Conservation (phyloP, 2,113 vertebrate genomes). For the Aspiorhynchus laticeps region DNA sequence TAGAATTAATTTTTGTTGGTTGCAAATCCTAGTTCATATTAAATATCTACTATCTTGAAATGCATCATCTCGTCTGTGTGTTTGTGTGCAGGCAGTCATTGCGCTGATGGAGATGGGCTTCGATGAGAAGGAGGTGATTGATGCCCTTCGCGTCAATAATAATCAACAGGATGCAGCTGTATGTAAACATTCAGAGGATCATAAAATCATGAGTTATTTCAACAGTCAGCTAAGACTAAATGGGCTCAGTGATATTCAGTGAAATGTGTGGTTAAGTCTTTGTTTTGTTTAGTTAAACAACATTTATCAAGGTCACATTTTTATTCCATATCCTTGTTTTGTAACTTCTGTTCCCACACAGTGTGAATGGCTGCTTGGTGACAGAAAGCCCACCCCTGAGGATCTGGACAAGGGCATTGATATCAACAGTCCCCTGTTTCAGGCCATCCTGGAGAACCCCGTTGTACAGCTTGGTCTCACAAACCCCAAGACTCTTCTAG, state of each 20-base stretch:
- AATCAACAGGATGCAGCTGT: conserved; percentile 96
- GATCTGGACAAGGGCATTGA: conserved; percentile 96
- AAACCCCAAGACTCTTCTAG: conserved; percentile 94
- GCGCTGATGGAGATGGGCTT: conserved; percentile 99
- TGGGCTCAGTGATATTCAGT: not conserved
- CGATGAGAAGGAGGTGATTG: conserved; percentile 94
- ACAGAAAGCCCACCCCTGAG: conserved; percentile 93
- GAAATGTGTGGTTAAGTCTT: not conserved
- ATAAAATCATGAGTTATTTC: not conserved
- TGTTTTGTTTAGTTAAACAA: not conserved
- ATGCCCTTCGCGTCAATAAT: conserved; percentile 93
- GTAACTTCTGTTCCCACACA: conserved; percentile 60
- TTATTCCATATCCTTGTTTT: not conserved
- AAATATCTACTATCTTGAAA: not conserved
- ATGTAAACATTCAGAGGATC: conserved; percentile 65
- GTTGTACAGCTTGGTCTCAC: conserved; percentile 95
- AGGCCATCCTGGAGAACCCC: conserved; percentile 97
- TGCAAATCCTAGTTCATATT: not conserved
- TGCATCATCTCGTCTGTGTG: not conserved
- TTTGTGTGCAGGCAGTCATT: conserved; percentile 83
- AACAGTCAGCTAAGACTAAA: not conserved
- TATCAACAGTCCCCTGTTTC: conserved; percentile 91
- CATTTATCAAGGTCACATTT: not conserved
- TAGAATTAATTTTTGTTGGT: not conserved
- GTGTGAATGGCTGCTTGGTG: conserved; percentile 98